A percentile compares a stretch with the other conserved stretches of the same genome.
phyloP scores from a whole-genome alignment of 2,113 vertebrate species.

The Dasypus novemcinctus region DNA sequence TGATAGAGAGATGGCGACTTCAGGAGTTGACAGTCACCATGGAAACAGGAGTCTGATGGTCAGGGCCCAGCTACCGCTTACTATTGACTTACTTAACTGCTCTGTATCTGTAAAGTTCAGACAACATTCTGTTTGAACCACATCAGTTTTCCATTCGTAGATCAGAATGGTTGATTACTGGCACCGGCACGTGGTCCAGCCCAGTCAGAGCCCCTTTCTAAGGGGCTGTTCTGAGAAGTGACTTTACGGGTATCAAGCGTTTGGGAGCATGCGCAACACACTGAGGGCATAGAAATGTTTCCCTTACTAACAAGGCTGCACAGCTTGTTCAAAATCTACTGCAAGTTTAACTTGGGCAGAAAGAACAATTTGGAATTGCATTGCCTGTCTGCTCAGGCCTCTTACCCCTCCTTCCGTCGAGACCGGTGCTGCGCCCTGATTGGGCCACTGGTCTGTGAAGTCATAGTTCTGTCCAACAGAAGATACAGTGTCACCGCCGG shows the following conservation, averaged over 20 bases:
- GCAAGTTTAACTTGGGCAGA: neutral
- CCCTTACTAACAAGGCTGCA: neutral
- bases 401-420: neutral
- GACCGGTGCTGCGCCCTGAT: neutral
- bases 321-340: neutral
- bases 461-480: neutral
- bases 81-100: neutral
- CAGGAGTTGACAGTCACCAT: neutral
- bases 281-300: neutral
- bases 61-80: neutral
- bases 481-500: neutral
- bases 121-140: neutral
- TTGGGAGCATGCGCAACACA: neutral
- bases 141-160: neutral
- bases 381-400: neutral
- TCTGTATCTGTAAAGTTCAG: neutral
- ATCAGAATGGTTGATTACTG: neutral
- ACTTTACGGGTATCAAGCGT: neutral
- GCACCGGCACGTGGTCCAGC: neutral
- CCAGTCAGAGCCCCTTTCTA: neutral
- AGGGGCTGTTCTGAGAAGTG: neutral
- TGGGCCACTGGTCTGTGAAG: neutral
- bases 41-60: neutral
- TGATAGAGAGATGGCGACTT: neutral
- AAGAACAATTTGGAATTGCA: neutral